Base-by-base conservation (phyloP, 2,888 invertebrate genomes). In the Griposia aprilina region DNA sequence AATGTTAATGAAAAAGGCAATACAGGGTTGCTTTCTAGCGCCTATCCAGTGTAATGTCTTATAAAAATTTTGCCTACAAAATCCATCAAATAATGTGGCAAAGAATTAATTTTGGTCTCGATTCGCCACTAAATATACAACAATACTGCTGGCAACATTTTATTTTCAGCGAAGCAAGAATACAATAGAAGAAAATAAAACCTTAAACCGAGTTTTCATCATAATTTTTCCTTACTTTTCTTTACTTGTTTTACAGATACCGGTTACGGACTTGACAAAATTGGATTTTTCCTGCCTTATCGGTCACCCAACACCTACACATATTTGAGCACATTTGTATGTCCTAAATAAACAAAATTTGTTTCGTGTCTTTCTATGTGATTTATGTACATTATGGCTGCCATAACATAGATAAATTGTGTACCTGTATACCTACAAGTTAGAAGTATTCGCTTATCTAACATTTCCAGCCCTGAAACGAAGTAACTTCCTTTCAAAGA, bases 321-420 rank as follows among this genome's bases (percentile, higher is more conserved):
- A 66, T 62, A 68, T 81, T 81, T 81, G 52, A 66, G n/a, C 85
- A 65, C 52, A 85, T 85, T 83, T 83, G 55, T 82, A 48, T 17
- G 65, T 69, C 83, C 85, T 82, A 68, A 82, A 82, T 85, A 83
- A 60, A 82, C 82, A 85, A 76, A 82, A 85, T 85, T 85, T 85
- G 68, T 85, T 75, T 5, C n/a, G 20, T 59, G 81, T 59, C 81
- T 74, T 26, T 62, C 7, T 45, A 3, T 50, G 36, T 72, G 82
- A 83, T 83, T 85, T 83, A 85, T 69, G 50, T 63, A 60, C n/a
- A 55, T 72, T 62, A 73, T 55, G 36, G 48, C 30, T 68, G 55
- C n/a, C 55, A 60, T 41, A 65, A 80, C 41, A 59, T 17, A 50
- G 48, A 72, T 68, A 84, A 23, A 59, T 15, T 79, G 20, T 45